Evolutionary conservation across 2,888 invertebrate genomes (phyloP).

Genomic region (Scaeva pyrastri): DNA sequence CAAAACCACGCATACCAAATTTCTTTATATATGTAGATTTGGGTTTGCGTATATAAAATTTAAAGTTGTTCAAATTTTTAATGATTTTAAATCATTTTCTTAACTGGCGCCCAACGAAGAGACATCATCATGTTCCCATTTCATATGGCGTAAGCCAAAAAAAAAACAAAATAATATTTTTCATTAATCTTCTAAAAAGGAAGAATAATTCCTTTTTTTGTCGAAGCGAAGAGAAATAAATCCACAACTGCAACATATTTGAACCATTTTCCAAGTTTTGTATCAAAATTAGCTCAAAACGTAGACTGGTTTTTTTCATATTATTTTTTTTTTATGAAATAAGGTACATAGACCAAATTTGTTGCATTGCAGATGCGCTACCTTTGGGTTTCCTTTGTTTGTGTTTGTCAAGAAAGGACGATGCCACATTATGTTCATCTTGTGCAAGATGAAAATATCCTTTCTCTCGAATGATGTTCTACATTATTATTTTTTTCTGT

Average conservation of each 20-base stretch:
- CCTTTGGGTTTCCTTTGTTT: conserved; percentile 22
- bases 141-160: too few relatives aligned
- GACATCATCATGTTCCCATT: too few relatives aligned
- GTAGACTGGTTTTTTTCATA: conserved; percentile 16
- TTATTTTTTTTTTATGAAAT: conserved; percentile 2
- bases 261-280: conserved; percentile 2
- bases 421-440: conserved; percentile 36
- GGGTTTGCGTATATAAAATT: too few relatives aligned
- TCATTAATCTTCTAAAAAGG: not conserved
- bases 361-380: conserved; percentile 71
- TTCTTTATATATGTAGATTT: too few relatives aligned
- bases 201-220: not conserved
- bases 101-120: too few relatives aligned
- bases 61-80: too few relatives aligned
- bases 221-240: conserved; percentile 4
- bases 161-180: not conserved
- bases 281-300: conserved; percentile 49
- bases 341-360: conserved; percentile 39
- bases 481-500: conserved; percentile 22
- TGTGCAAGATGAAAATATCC: conserved; percentile 38
- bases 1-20: too few relatives aligned
- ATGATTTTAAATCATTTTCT: too few relatives aligned
- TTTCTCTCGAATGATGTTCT: conserved; percentile 50
- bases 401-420: conserved; percentile 5
- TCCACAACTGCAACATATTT: conserved; percentile 2